Conservation (phyloP, 37 sponge, comb jelly and placozoan genomes). For the Corticium candelabrum region DNA sequence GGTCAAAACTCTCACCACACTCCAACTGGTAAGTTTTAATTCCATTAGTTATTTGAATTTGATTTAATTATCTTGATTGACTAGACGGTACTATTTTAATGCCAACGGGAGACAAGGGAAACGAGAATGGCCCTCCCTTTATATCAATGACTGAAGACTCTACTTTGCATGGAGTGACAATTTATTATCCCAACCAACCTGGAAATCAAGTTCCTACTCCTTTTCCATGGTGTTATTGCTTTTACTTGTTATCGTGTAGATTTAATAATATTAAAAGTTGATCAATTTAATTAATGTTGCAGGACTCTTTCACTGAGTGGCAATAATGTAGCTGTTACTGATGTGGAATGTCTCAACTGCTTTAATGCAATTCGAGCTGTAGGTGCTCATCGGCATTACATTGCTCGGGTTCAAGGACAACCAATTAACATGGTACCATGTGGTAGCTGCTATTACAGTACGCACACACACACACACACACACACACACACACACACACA, state of each 20-base stretch:
- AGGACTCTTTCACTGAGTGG: constrained; percentile 29
- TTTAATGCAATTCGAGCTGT: constrained; percentile 39
- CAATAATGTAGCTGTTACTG: constrained; percentile 35
- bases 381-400: constrained; percentile 30
- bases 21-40: neutral
- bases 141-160: constrained; percentile 21
- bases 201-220: constrained; percentile 18
- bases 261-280: no score
- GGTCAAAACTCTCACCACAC: neutral
- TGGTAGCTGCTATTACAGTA: no score
- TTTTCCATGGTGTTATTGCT: constrained; percentile 24
- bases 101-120: neutral
- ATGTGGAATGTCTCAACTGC: constrained; percentile 43
- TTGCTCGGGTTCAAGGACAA: constrained; percentile 41
- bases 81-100: neutral
- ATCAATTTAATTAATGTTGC: neutral
- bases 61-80: neutral
- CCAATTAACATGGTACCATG: constrained; percentile 43
- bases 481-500: no score
- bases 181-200: constrained; percentile 34
- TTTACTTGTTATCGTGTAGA: neutral
- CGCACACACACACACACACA: no score
- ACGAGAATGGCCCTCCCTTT: neutral
- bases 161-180: constrained; percentile 24
- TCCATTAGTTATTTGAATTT: neutral